Evolutionary conservation across 2,113 vertebrate species (phyloP).

Genomic region (Ondatra zibethicus): DNA sequence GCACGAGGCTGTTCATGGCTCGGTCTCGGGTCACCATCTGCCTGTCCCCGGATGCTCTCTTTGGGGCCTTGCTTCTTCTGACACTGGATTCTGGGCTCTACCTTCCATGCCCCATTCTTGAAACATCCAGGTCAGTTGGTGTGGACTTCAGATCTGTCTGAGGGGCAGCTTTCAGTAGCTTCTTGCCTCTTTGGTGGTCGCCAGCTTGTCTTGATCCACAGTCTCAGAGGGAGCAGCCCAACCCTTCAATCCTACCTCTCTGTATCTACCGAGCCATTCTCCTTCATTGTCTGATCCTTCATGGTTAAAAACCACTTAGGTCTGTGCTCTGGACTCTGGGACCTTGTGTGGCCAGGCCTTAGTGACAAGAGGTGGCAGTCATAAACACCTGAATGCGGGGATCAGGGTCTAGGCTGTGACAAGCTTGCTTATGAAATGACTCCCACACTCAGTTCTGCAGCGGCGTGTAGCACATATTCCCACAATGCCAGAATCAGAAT

Average conservation of each 20-base stretch:
- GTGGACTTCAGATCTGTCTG: neutral
- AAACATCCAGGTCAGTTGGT: no score
- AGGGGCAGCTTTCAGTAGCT: neutral
- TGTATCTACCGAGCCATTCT: neutral
- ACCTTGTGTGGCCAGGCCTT: neutral
- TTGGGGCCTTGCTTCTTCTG: neutral
- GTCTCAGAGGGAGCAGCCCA: neutral
- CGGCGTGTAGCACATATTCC: neutral
- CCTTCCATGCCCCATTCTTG: no score
- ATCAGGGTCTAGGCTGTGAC: neutral
- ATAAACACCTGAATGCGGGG: neutral
- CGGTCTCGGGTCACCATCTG: neutral
- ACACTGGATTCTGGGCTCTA: neutral
- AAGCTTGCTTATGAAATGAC: slow-evolving; percentile 23
- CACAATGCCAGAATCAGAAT: neutral
- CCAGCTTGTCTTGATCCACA: neutral
- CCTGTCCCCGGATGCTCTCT: neutral
- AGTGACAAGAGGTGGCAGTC: neutral
- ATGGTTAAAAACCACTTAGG: neutral
- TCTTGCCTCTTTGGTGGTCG: neutral
- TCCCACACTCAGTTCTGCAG: neutral
- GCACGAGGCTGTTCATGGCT: neutral
- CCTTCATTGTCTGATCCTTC: neutral
- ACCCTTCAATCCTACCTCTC: neutral
- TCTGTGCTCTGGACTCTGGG: neutral